Evolutionary conservation across 1,140 invertebrate species (phyloP).

Genomic region (Drosophila navojoa): DNA sequence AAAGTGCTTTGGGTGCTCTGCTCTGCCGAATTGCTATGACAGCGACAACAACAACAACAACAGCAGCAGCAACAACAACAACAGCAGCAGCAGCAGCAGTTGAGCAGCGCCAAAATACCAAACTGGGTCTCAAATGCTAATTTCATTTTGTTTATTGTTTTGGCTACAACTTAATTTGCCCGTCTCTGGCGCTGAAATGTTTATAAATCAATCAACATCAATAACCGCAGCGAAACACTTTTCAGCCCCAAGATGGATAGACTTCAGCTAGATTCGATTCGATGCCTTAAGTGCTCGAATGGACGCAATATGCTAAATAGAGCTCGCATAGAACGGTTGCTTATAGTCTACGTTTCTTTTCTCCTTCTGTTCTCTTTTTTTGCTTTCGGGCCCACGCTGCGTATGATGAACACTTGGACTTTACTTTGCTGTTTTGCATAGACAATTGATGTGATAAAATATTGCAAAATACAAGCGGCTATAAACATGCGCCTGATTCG

Average conservation of each 20-base stretch:
- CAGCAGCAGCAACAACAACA: conserved; percentile 6
- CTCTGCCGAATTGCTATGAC: conserved; percentile 56
- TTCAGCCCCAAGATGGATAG: conserved; percentile 62
- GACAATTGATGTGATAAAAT: conserved; percentile 26
- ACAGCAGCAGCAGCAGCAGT: conserved; percentile 47
- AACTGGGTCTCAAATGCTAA: conserved; percentile 60
- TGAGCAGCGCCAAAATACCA: conserved; percentile 15
- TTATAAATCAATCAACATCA: conserved; percentile 83
- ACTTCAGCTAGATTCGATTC: conserved; percentile 19
- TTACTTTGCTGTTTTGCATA: conserved; percentile 31
- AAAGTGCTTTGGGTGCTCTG: conserved; percentile 34
- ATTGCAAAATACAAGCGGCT: not conserved
- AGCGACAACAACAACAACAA: conserved; percentile 41
- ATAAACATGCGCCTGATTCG: conserved; percentile 16
- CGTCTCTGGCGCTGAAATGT: conserved; percentile 56
- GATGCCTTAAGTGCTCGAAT: conserved; percentile 26
- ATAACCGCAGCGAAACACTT: conserved; percentile 55
- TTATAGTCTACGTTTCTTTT: not conserved
- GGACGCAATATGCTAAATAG: conserved; percentile 14
- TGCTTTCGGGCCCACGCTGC: conserved; percentile 25
- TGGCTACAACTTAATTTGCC: conserved; percentile 75
- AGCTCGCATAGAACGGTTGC: conserved; percentile 9
- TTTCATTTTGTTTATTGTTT: conserved; percentile 81
- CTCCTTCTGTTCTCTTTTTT: conserved; percentile 1
- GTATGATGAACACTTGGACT: conserved; percentile 37